These are phyloP conservation scores for Helogale parvula DNA, from an alignment of 2,113 vertebrate species.

Conservation along the genomic window DNA sequence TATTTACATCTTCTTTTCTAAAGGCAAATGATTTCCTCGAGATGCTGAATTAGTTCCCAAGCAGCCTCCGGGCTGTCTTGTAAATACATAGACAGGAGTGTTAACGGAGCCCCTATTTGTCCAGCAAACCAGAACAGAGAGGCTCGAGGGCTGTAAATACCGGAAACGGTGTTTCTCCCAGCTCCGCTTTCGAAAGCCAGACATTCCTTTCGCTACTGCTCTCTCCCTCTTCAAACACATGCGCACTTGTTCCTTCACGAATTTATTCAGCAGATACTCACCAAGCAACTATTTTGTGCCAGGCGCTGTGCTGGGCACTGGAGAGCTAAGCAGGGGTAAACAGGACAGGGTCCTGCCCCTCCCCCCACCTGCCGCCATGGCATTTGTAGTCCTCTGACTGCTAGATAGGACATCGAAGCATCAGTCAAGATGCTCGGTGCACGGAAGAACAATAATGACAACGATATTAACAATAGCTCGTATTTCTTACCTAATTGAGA, in stretches of 20 bases:
- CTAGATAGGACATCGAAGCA: background rate
- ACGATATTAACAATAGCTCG: too few species aligned
- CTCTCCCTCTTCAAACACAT: background rate
- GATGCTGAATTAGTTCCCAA: background rate
- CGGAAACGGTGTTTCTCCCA: background rate
- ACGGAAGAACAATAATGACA: background rate
- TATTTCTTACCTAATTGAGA: background rate
- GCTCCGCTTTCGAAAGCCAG: background rate
- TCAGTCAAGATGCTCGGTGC: fast-evolving
- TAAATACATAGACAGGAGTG: constrained; percentile 11
- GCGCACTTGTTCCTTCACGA: background rate
- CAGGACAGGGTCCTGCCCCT: background rate
- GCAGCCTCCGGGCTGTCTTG: constrained; percentile 39
- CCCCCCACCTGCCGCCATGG: too few species aligned
- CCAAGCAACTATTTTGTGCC: background rate
- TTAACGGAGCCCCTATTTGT: background rate
- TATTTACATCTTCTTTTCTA: constrained; percentile 64
- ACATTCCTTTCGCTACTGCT: background rate
- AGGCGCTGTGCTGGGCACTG: background rate
- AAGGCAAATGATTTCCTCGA: constrained; percentile 57
- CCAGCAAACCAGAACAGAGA: constrained; percentile 46
- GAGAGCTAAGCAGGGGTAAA: background rate
- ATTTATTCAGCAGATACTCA: background rate
- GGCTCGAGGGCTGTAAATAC: background rate
- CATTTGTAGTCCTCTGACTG: background rate